Evolutionary conservation across 1,140 invertebrate species (phyloP).

Genomic region (Hylyphantes graminicola): DNA sequence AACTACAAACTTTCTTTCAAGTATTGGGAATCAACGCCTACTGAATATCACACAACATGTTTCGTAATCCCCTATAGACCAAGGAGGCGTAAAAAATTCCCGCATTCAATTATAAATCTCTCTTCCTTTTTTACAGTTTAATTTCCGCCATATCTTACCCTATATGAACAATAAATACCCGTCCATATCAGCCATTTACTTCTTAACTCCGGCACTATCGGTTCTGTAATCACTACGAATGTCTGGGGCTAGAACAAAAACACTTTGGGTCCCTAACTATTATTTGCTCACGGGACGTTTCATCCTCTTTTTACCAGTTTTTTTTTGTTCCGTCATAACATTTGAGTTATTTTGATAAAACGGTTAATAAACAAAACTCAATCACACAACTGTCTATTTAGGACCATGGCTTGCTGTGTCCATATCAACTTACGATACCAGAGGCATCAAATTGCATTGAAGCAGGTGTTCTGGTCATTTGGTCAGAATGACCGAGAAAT

Average conservation of each 20-base stretch:
- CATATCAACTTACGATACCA: too few species aligned
- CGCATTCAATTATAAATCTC: constrained; percentile 2
- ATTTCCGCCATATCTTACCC: background rate
- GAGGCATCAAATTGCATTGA: too few species aligned
- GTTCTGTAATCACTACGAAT: constrained; percentile 26
- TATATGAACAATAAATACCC: background rate
- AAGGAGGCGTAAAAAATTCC: background rate
- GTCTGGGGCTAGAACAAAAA: constrained; percentile 13
- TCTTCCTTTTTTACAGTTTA: constrained; percentile 9
- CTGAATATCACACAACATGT: background rate
- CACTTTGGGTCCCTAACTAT: constrained; percentile 14
- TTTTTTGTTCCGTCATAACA: background rate
- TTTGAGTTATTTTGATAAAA: too few species aligned
- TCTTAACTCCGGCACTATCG: background rate
- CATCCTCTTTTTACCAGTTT: constrained; percentile 2
- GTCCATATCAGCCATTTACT: constrained; percentile 20
- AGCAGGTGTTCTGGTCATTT: too few species aligned
- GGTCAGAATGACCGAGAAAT: too few species aligned
- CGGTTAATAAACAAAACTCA: too few species aligned
- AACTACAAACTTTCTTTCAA: background rate
- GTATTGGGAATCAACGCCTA: background rate
- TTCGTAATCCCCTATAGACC: constrained; percentile 2
- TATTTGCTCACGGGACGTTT: constrained; percentile 28
- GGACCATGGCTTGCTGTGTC: too few species aligned
- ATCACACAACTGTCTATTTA: too few species aligned